A percentile compares a stretch with the other conserved stretches of the same genome.
These are phyloP conservation scores for Drosophila carrolli DNA, from an alignment of 1,140 invertebrate genomes.

Conservation along the genomic window DNA sequence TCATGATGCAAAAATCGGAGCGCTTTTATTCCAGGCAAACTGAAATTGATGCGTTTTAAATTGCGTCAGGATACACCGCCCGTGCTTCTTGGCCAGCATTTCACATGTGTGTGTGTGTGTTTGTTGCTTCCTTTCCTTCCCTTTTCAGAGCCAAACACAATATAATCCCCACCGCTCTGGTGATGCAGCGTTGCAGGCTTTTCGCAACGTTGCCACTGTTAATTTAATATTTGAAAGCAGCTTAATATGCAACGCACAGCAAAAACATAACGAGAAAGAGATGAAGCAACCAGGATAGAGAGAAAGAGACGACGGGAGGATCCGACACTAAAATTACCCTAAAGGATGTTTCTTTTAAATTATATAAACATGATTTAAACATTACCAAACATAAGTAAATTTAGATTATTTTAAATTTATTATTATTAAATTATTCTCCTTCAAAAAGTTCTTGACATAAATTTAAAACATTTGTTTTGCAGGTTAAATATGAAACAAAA, in stretches of 20 bases:
- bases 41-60: slow-evolving; percentile 82
- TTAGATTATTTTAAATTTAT: too few species aligned
- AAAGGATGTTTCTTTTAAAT: too few species aligned
- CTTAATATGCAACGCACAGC: slow-evolving; percentile 74
- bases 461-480: too few species aligned
- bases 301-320: neutral
- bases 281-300: neutral
- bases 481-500: too few species aligned
- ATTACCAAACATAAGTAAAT: too few species aligned
- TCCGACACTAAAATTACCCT: neutral
- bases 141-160: slow-evolving; percentile 43
- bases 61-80: slow-evolving; percentile 68
- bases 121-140: slow-evolving; percentile 26
- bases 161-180: slow-evolving; percentile 59
- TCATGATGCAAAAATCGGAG: slow-evolving; percentile 52
- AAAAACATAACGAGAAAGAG: slow-evolving; percentile 36
- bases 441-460: too few species aligned
- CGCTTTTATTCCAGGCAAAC: slow-evolving; percentile 68
- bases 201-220: slow-evolving; percentile 57
- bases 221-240: slow-evolving; percentile 83
- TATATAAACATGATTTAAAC: too few species aligned
- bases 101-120: slow-evolving; percentile 24
- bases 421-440: too few species aligned
- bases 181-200: slow-evolving; percentile 60
- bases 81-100: slow-evolving; percentile 26